Conservation (phyloP, 2,888 invertebrate species). For the Thyatira batis region DNA sequence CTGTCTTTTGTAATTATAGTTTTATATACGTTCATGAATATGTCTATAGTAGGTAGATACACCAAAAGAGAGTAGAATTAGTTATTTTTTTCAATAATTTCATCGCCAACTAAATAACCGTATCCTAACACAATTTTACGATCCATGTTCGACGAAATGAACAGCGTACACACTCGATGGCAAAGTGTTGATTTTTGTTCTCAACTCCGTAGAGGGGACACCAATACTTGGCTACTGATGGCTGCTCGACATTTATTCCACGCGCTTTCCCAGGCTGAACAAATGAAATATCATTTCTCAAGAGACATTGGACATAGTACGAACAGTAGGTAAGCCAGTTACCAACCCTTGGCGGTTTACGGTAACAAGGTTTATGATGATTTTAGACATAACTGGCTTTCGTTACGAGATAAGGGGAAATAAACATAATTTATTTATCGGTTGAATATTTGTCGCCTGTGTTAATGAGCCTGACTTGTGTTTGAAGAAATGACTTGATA, state of each 20-base stretch:
- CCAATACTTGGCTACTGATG: no score
- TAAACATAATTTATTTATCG: no score
- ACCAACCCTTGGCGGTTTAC: constrained; percentile 43
- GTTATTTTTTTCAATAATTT: neutral
- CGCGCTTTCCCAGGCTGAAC: constrained; percentile 52
- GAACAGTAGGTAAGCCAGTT: constrained; percentile 67
- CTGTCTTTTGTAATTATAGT: no score
- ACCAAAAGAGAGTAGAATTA: no score
- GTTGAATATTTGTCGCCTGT: neutral
- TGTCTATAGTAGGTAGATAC: no score
- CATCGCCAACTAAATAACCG: constrained; percentile 21
- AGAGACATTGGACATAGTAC: constrained; percentile 54
- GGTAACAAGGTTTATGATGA: neutral
- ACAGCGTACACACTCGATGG: constrained; percentile 48
- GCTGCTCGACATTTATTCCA: constrained; percentile 41
- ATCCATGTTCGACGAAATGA: constrained; percentile 48
- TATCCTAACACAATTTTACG: constrained; percentile 25
- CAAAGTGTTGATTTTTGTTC: constrained; percentile 80
- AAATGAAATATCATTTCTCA: constrained; percentile 51
- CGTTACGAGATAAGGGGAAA: neutral
- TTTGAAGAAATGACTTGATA: no score
- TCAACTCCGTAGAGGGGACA: constrained; percentile 47
- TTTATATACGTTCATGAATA: no score
- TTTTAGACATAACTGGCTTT: neutral
- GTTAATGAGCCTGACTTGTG: no score